phyloP scores from a whole-genome alignment of 2,797 vertebrate genomes.

The Alca torda region DNA sequence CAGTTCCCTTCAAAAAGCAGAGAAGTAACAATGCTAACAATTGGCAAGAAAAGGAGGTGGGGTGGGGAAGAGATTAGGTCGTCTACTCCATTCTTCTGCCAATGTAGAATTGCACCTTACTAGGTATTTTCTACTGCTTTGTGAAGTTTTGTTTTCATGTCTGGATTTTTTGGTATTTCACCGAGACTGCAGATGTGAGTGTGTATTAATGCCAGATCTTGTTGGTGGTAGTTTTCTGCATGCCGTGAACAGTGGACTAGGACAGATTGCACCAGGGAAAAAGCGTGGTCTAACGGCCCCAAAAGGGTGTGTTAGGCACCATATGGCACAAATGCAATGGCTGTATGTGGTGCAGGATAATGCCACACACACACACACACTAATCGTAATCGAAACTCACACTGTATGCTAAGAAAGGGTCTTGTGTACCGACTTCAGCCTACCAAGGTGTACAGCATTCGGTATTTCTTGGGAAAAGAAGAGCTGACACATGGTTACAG shows the following conservation, averaged over 20 bases:
- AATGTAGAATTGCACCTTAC: not conserved
- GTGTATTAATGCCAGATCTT: not conserved
- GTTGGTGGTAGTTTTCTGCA: not conserved
- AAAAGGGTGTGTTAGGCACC: not conserved
- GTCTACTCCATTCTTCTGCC: not conserved
- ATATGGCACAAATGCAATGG: not conserved
- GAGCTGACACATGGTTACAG: not conserved
- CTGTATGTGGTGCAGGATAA: not conserved
- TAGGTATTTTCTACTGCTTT: not conserved
- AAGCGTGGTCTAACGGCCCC: not conserved
- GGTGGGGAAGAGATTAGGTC: not conserved
- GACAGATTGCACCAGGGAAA: not conserved
- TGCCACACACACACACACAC: not conserved
- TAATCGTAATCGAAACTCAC: not conserved
- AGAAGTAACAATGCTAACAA: not conserved
- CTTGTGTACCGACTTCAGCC: not conserved
- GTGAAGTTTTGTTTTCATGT: not conserved
- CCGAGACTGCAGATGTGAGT: not conserved
- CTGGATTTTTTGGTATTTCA: not conserved
- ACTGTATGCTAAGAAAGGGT: not conserved
- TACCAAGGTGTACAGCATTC: not conserved
- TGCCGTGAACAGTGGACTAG: not conserved
- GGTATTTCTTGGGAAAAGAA: not conserved
- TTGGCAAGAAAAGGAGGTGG: too few relatives aligned
- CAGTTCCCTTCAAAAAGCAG: not conserved